Base-by-base conservation (phyloP, 2,113 vertebrate species). In the Ptilonorhynchus violaceus region DNA sequence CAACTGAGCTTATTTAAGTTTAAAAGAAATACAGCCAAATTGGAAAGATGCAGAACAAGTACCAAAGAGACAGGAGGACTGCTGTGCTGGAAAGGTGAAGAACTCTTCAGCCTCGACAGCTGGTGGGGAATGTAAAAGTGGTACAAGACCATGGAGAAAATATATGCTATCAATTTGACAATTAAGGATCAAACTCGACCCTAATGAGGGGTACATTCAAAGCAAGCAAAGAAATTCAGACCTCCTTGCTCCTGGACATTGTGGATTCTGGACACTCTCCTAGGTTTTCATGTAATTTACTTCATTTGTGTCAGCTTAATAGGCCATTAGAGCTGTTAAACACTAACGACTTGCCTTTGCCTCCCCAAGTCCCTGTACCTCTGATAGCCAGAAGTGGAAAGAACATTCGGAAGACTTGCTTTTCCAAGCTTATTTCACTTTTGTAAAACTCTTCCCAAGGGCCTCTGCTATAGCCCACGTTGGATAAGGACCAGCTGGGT, bases 71-170 rank as follows among this genome's bases (percentile, higher is more conserved):
- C 46, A 60, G 20, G 59, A 23, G 46, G 64, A 28, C 15, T 52
- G 13, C 42, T 58, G n/a, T 58, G n/a, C 55, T 58, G 41, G n/a
- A 66, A 74, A 35, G 28, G 15, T 20, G 28, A 1, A 30, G 41
- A 15, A 35, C 7, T 70, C 15, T 22, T 47, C 62, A 58, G 37
- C 62, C 62, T 37, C 1, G 1, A 21, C 10, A 62, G 0, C 12
- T 50, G 20, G 18, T 49, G 23, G 30, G 41, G 15, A 73, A 52
- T 28, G 35, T n/a, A 28, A 46, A 59, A 37, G 8, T 12, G 41
- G 28, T 50, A 31, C 0, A 0, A 76, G 68, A 25, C 35, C 49
- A 39, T 25, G 41, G 27, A 69, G n/a, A 20, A 77, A 59, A 2
- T 6, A 7, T 22, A 5, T 2, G 0, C 31, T 80, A 31, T 44